Base-by-base conservation (phyloP, 2,113 vertebrate genomes). In the Scomber japonicus region DNA sequence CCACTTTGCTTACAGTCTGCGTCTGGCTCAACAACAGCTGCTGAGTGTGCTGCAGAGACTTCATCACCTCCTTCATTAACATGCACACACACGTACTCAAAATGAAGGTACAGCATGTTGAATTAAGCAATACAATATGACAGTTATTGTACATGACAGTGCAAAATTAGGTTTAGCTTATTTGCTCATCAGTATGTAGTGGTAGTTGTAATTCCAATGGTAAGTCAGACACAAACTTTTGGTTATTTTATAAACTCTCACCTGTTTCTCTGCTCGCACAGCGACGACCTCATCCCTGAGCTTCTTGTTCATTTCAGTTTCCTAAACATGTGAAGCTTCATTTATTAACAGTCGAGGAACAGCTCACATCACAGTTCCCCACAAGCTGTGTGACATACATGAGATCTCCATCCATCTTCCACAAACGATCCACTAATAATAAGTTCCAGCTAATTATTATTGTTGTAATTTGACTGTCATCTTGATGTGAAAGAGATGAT, bases 181-280 rank as follows among this genome's bases (percentile, higher is more conserved):
- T 61, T 61, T 51, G 1, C 45, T 16, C 2, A n/a, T 45, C 7
- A 8, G 48, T 46, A 40, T 56, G 64, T 27, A 27, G 24, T 27
- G 24, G 24, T 27, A 27, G 24, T 27, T 2, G 24, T 27, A 27
- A 27, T 24, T 77, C 2, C 2, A 27, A 10, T n/a, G 14, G 3
- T 31, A 31, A 17, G 14, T 30, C 15, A 67, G 16, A 57, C 3
- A 19, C 35, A 40, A 40, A 40, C 3, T 24, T 67, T 55, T 0
- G 15, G 19, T 56, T 3, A 17, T 24, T 53, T 21, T 31, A 4
- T 24, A 35, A n/a, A 50, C 35, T n/a, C 63, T 95, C 85, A 97
- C 98, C 95, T 96, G 93, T 70, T 97, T 99, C 87, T 97, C 96
- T 91, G 93, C 91, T 93, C 94, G 95, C 35, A 96, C 82, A 16